phyloP scores from a whole-genome alignment of 2,113 vertebrate species.

The Lepidothrix coronata region DNA sequence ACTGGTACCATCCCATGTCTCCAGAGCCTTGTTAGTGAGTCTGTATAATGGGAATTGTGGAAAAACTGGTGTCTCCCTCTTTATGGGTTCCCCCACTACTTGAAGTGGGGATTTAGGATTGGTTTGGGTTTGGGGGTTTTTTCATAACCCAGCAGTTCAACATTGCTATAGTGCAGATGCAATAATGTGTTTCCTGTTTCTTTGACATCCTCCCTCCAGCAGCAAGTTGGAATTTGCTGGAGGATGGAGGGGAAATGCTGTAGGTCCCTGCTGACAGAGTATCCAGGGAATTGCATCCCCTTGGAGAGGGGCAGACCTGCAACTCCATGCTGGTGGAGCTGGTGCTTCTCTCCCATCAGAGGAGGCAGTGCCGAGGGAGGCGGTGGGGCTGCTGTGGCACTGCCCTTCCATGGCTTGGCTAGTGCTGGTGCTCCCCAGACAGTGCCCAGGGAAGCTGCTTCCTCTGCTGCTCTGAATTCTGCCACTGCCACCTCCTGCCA shows the following conservation, averaged over 20 bases:
- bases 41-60: background rate
- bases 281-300: background rate
- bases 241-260: background rate
- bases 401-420: background rate
- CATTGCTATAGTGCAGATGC: background rate
- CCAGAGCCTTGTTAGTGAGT: background rate
- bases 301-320: background rate
- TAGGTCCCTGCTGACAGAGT: background rate
- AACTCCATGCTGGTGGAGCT: accelerated
- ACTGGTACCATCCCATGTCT: background rate
- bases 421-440: background rate
- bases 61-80: background rate
- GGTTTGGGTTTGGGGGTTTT: background rate
- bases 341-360: background rate
- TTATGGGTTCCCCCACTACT: background rate
- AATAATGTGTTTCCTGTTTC: background rate
- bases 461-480: background rate
- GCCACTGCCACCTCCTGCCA: background rate
- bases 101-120: background rate
- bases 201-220: background rate
- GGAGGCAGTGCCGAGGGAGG: background rate
- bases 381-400: accelerated
- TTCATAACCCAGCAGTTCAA: background rate
- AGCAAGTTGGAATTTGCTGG: background rate
- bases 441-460: background rate